Percentiles rank a stretch among this genome's conserved stretches.
phyloP scores from a whole-genome alignment of 1,140 invertebrate species.

The Drosophila bipectinata region DNA sequence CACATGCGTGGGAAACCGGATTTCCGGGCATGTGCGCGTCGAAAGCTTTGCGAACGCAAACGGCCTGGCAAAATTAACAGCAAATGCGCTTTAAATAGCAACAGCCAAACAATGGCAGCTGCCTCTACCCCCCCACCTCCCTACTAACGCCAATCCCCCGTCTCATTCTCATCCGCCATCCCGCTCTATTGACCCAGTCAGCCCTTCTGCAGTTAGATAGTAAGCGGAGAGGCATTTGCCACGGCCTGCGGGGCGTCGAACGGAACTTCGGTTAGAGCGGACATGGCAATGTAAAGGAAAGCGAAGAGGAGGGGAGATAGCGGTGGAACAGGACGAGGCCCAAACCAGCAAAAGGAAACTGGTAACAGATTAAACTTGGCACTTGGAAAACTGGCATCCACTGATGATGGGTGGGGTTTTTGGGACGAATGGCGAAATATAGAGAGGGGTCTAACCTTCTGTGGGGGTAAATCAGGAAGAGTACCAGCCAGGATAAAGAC shows the following conservation, averaged over 20 bases:
- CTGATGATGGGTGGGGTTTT: conserved; percentile 21
- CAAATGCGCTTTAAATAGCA: conserved; percentile 79
- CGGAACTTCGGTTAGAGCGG: conserved; percentile 71
- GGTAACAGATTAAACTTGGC: conserved; percentile 78
- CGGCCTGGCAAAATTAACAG: conserved; percentile 77
- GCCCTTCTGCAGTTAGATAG: conserved; percentile 39
- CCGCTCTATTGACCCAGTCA: conserved; percentile 75
- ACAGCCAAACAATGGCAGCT: conserved; percentile 63
- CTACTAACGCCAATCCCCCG: neutral
- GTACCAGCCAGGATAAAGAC: conserved; percentile 41
- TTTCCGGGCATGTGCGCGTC: conserved; percentile 74
- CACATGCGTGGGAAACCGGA: conserved; percentile 53
- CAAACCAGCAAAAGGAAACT: conserved; percentile 72
- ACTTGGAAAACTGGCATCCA: conserved; percentile 57
- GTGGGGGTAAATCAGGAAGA: neutral
- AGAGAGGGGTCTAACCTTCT: neutral
- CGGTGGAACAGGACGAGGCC: conserved; percentile 32
- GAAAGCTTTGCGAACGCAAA: conserved; percentile 63
- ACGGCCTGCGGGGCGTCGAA: conserved; percentile 40
- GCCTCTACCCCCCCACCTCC: neutral
- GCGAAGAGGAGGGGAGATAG: conserved; percentile 8
- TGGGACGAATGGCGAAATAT: conserved; percentile 11
- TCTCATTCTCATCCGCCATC: conserved; percentile 20
- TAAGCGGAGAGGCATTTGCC: conserved; percentile 21
- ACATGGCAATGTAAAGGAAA: conserved; percentile 65